Conservation (phyloP, 2,113 vertebrate genomes). For the Parotia lawesii region DNA sequence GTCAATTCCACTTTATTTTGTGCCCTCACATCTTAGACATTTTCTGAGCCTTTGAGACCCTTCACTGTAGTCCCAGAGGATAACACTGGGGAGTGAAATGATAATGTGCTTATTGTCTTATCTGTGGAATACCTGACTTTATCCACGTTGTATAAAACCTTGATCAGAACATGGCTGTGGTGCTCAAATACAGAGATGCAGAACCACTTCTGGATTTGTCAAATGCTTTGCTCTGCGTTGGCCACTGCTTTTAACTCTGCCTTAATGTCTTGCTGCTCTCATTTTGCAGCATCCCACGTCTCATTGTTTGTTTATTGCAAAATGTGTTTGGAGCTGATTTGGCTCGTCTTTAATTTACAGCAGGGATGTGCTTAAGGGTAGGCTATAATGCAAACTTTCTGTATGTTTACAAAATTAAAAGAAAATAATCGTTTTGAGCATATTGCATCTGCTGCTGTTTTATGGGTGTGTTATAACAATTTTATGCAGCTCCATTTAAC, state of each 20-base stretch:
- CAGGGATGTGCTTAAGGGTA: neutral
- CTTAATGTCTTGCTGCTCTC: neutral
- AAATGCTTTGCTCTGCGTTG: neutral
- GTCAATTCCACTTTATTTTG: neutral
- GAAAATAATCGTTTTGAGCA: neutral
- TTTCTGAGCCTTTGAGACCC: neutral
- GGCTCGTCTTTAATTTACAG: neutral
- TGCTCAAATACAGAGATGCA: neutral
- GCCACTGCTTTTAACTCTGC: neutral
- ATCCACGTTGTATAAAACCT: neutral
- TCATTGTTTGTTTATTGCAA: neutral
- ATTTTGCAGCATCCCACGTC: neutral
- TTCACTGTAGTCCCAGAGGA: neutral
- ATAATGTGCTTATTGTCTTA: neutral
- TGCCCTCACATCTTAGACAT: neutral
- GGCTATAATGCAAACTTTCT: neutral
- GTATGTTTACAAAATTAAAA: constrained; percentile 16
- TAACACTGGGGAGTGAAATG: neutral
- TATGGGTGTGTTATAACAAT: constrained; percentile 1
- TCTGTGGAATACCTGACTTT: neutral
- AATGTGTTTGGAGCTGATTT: neutral
- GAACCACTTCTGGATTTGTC: neutral
- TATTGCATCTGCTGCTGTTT: constrained; percentile 17
- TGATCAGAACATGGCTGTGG: neutral
- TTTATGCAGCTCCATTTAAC: constrained; percentile 28